Base-by-base conservation (phyloP, 2,797 vertebrate genomes). In the Luscinia megarhynchos region DNA sequence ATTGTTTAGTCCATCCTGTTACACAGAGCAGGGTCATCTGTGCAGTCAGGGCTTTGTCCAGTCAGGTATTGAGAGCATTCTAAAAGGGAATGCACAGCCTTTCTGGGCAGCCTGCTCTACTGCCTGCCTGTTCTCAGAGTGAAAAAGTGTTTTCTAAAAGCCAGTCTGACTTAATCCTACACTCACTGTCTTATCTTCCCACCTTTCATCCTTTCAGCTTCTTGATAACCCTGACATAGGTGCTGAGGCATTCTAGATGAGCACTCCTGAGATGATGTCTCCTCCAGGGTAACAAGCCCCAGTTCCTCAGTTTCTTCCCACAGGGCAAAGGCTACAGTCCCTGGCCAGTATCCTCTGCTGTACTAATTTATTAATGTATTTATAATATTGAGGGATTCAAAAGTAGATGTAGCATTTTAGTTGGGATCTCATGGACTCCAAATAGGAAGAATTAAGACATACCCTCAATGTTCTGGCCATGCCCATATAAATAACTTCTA, bases 221-320 rank as follows among this genome's bases (percentile, higher is more conserved):
- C 54, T 34, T 43, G 30, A 18, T 32, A 58, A 50, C 10, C 7
- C 9, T 23, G 1, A 1, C 16, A 10, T 0, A 29, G 32, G 17
- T 66, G 30, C 34, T 30, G 30, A 30, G 16, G 5, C 1, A 2
- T 5, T 54, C 57, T 19, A 41, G 19, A n/a, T 34, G 46, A 75
- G 46, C 16, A 9, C 6, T 11, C 6, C 27, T 41, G 45, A 45
- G 26, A n/a, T 0, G 5, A 67, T 20, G 3, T 55, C 34, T 72
- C 23, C 34, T 45, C 26, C 26, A 59, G 29, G 20, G 26, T 55
- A 64, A 51, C 3, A 75, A 82, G 19, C 1, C 11, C 15, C 48
- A 58, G 11, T 34, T 82, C 21, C 30, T 72, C 23, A 75, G 29
- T 14, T 23, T 57, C 15, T 63, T n/a, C 20, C 46, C 20, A 27